A percentile compares a stretch with the other conserved stretches of the same genome.
Evolutionary conservation across 2,113 vertebrate species (phyloP).

Genomic region (Dicrurus megarhynchus): DNA sequence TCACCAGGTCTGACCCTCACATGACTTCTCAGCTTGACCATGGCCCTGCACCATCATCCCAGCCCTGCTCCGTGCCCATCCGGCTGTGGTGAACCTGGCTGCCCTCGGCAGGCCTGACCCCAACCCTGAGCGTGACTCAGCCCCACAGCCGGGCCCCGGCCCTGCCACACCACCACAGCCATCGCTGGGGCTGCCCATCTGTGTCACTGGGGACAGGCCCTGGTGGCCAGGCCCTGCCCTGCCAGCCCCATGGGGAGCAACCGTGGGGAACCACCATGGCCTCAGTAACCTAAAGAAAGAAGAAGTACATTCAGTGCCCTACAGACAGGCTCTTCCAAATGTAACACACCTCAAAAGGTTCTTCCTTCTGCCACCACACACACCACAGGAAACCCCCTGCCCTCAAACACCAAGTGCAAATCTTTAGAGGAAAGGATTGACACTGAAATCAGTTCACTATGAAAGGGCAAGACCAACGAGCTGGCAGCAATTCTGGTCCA

Average conservation of each 20-base stretch:
- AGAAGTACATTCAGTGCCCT: not conserved
- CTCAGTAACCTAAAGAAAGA: not conserved
- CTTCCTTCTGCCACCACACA: not conserved
- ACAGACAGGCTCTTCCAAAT: not conserved
- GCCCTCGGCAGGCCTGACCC: not conserved
- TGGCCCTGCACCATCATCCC: not conserved
- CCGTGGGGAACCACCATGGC: fast-evolving
- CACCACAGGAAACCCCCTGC: not conserved
- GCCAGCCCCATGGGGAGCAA: fast-evolving
- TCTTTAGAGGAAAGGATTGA: not conserved
- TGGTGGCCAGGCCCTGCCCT: fast-evolving
- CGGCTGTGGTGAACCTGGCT: not conserved
- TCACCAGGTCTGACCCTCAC: not conserved
- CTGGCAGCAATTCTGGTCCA: not conserved
- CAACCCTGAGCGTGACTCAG: not conserved
- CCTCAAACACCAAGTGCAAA: not conserved
- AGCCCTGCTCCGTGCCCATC: fast-evolving
- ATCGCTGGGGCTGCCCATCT: fast-evolving
- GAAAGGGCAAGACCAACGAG: not conserved
- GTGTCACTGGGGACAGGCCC: not conserved
- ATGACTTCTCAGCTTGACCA: fast-evolving
- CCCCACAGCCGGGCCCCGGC: fast-evolving
- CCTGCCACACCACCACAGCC: fast-evolving
- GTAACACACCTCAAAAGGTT: not conserved
- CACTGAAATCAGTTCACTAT: not conserved